These are phyloP conservation scores for Callipepla squamata DNA, from an alignment of 2,113 vertebrate genomes.

Conservation along the genomic window DNA sequence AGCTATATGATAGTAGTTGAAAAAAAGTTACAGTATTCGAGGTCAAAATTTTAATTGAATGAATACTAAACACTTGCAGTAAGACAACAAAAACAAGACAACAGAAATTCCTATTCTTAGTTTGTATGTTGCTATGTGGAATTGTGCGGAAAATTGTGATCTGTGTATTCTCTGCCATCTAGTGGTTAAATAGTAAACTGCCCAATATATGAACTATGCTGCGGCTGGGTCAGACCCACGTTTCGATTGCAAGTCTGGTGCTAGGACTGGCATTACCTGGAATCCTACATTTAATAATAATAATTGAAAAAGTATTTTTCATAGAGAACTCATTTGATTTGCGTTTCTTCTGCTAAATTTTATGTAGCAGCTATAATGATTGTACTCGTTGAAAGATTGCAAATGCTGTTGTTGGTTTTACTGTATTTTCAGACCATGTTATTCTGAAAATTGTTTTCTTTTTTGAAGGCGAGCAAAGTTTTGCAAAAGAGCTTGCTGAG, in stretches of 20 bases:
- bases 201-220: not conserved
- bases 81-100: not conserved
- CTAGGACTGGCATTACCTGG: not conserved
- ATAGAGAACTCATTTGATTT: not conserved
- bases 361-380: not conserved
- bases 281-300: not conserved
- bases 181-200: constrained; percentile 1
- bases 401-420: not conserved
- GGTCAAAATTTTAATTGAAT: not conserved
- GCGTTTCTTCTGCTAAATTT: not conserved
- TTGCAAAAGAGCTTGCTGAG: constrained; percentile 83
- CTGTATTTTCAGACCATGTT: not conserved
- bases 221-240: fast-evolving
- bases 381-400: not conserved
- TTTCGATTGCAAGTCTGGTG: not conserved
- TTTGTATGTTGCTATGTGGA: not conserved
- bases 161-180: constrained; percentile 48
- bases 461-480: constrained; percentile 82
- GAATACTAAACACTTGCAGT: not conserved
- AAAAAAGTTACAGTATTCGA: not conserved
- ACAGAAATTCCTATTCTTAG: not conserved
- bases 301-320: not conserved
- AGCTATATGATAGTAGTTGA: not conserved
- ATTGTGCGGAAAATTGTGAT: not conserved
- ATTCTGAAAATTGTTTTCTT: not conserved